Conservation (phyloP, 2,797 vertebrate species). For the Alectoris magna region DNA sequence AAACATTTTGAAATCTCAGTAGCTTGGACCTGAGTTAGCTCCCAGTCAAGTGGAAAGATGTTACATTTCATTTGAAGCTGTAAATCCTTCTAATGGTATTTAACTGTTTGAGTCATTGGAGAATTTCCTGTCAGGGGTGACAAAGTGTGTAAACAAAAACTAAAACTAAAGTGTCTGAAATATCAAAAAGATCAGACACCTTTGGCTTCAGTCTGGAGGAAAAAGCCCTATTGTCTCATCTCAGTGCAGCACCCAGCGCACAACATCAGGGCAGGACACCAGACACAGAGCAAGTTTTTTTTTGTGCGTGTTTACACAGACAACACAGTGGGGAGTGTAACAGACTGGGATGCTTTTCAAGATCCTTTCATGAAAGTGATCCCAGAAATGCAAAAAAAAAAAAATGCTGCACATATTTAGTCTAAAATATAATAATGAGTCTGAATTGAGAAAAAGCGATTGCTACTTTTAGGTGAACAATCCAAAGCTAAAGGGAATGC, state of each 20-base stretch:
- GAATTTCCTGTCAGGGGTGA: neutral
- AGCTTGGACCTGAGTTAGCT: conserved; percentile 21
- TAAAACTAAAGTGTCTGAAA: neutral
- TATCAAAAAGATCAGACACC: neutral
- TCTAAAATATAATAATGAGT: neutral
- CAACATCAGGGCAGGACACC: neutral
- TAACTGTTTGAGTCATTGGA: neutral
- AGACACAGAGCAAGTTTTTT: neutral
- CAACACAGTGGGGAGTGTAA: neutral
- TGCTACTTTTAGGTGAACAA: neutral
- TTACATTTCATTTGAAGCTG: conserved; percentile 16
- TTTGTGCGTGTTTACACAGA: neutral
- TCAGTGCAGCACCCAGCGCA: neutral
- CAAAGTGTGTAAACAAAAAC: neutral
- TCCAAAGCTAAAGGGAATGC: neutral
- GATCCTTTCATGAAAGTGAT: neutral
- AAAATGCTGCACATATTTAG: neutral
- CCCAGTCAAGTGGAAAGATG: neutral
- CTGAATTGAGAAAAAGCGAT: neutral
- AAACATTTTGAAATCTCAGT: neutral
- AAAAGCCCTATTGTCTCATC: neutral
- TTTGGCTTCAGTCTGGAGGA: neutral
- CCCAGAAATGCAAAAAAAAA: neutral
- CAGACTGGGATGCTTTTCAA: neutral
- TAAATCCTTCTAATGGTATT: neutral